These are phyloP conservation scores for Eubasilissa regina DNA, from an alignment of 1,140 invertebrate species.

Conservation along the genomic window DNA sequence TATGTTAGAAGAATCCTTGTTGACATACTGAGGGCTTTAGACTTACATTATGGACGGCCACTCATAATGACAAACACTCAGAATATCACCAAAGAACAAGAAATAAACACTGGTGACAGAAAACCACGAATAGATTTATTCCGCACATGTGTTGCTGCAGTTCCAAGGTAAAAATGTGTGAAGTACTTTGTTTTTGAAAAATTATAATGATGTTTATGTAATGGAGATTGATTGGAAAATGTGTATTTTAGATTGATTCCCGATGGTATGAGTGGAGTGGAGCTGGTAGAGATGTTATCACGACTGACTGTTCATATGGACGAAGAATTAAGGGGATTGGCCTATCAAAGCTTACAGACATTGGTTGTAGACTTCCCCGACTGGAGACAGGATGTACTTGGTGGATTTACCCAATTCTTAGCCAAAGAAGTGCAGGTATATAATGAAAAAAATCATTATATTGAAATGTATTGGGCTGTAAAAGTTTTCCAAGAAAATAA, in stretches of 20 bases:
- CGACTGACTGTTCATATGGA: slow-evolving; percentile 95
- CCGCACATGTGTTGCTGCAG: slow-evolving; percentile 97
- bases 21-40: slow-evolving; percentile 95
- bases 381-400: slow-evolving; percentile 97
- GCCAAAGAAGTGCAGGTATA: slow-evolving; percentile 88
- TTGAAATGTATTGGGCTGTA: no score
- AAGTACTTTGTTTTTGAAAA: neutral
- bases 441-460: neutral
- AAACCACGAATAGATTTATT: slow-evolving; percentile 99
- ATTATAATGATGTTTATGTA: neutral
- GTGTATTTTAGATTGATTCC: slow-evolving; percentile 84
- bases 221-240: neutral
- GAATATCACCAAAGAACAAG: slow-evolving; percentile 96
- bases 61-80: slow-evolving; percentile 96
- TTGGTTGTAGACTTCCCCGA: slow-evolving; percentile 96
- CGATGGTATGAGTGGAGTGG: slow-evolving; percentile 94
- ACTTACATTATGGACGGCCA: slow-evolving; percentile 95
- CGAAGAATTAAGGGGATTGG: slow-evolving; percentile 90
- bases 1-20: slow-evolving; percentile 96
- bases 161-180: slow-evolving; percentile 78
- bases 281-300: slow-evolving; percentile 93
- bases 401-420: slow-evolving; percentile 95
- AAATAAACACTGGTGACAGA: slow-evolving; percentile 96
- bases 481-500: no score
- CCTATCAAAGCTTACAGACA: slow-evolving; percentile 97